phyloP scores from a whole-genome alignment of 1,140 invertebrate genomes.

The Cyclina sinensis region DNA sequence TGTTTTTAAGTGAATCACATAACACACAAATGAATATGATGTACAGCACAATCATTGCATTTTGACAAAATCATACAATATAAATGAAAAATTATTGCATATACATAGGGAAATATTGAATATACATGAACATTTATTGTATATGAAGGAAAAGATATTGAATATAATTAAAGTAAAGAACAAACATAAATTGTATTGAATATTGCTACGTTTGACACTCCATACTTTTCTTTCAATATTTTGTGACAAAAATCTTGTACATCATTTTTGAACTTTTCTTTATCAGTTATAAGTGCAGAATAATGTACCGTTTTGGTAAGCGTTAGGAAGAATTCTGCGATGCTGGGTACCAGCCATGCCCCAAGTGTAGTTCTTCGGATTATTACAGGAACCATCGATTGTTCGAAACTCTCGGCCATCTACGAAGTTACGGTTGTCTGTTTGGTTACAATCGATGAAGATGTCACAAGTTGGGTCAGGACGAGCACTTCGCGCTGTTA shows the following conservation, averaged over 20 bases:
- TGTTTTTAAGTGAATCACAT: too few relatives aligned
- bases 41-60: too few relatives aligned
- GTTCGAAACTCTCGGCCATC: conserved; percentile 32
- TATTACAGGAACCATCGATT: conserved; percentile 24
- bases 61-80: too few relatives aligned
- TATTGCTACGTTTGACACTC: neutral
- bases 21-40: too few relatives aligned
- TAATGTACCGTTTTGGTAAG: conserved; percentile 20
- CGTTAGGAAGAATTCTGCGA: neutral
- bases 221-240: neutral
- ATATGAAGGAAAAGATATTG: neutral
- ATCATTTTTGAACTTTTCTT: neutral
- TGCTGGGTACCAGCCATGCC: conserved; percentile 8
- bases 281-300: neutral
- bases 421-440: neutral
- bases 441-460: neutral
- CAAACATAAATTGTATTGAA: neutral
- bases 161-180: neutral
- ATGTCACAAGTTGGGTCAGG: neutral
- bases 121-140: neutral
- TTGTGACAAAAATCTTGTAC: neutral
- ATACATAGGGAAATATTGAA: too few relatives aligned
- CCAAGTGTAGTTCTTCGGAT: neutral
- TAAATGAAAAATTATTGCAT: too few relatives aligned
- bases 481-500: neutral